Evolutionary conservation across 2,113 vertebrate species (phyloP).

Genomic region (Rhinolophus ferrumequinum): DNA sequence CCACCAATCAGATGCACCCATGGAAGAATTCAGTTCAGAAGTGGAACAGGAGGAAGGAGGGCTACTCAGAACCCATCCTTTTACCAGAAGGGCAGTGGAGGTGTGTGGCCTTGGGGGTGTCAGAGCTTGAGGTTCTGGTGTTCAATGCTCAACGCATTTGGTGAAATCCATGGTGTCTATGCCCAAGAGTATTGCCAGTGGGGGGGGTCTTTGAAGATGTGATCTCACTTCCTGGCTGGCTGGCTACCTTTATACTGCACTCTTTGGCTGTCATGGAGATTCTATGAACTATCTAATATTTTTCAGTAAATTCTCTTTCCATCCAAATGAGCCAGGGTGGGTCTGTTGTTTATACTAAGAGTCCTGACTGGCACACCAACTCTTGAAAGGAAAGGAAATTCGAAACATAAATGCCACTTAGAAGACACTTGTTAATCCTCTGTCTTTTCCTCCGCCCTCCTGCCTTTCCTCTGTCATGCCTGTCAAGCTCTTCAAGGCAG

Average conservation of each 20-base stretch:
- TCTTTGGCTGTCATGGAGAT: background rate
- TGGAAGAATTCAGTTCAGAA: background rate
- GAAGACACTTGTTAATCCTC: slow-evolving; percentile 44
- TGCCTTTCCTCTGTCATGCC: slow-evolving; percentile 36
- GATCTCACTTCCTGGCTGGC: background rate
- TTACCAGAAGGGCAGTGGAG: background rate
- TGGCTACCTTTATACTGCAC: background rate
- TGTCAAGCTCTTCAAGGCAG: slow-evolving; percentile 31
- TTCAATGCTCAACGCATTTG: background rate
- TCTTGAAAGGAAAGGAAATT: slow-evolving; percentile 33
- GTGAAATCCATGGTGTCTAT: background rate
- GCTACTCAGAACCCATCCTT: background rate
- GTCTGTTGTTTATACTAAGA: slow-evolving; percentile 33
- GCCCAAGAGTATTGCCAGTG: background rate
- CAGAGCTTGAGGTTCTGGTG: background rate
- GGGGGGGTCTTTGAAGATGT: background rate
- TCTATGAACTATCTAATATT: background rate
- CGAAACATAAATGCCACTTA: slow-evolving; percentile 50
- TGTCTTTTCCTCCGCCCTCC: slow-evolving; percentile 48
- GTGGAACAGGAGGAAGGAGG: background rate
- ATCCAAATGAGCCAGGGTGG: background rate
- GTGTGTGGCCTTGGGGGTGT: background rate
- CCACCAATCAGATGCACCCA: background rate
- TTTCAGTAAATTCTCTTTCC: slow-evolving; percentile 29
- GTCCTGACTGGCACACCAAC: background rate